Conservation (phyloP, 2,797 vertebrate genomes). For the Neostethus bicornis region DNA sequence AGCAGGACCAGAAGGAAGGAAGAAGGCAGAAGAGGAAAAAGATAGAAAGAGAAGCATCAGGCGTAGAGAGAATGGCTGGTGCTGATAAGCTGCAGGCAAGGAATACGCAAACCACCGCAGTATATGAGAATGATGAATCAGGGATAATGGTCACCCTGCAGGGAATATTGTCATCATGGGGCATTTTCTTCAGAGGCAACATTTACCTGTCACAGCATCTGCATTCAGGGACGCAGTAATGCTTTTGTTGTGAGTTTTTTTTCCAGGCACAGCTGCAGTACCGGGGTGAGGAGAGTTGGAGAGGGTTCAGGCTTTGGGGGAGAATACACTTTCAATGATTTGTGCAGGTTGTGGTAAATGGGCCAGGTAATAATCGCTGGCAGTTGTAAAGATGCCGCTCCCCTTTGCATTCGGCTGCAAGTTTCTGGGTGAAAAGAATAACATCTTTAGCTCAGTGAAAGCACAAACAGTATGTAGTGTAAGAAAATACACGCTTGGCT, state of each 20-base stretch:
- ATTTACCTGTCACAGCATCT: constrained; percentile 79
- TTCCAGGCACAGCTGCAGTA: constrained; percentile 44
- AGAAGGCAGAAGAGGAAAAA: constrained; percentile 22
- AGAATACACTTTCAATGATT: constrained; percentile 79
- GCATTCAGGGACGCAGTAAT: constrained; percentile 62
- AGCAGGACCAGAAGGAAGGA: constrained; percentile 59
- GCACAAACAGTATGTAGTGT: background rate
- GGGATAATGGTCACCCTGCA: constrained; percentile 76
- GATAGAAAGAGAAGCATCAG: constrained; percentile 50
- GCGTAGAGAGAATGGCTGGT: constrained; percentile 60
- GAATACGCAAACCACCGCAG: constrained; percentile 72
- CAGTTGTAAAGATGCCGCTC: constrained; percentile 81
- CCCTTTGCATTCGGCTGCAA: constrained; percentile 21
- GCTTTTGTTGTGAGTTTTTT: constrained; percentile 69
- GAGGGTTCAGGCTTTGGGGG: constrained; percentile 38
- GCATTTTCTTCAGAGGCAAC: constrained; percentile 78
- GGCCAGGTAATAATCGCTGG: constrained; percentile 87
- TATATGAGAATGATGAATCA: constrained; percentile 81
- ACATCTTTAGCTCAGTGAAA: background rate
- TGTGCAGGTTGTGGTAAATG: constrained; percentile 93
- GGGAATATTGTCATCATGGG: constrained; percentile 78
- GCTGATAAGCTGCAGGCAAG: constrained; percentile 78
- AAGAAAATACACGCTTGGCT: background rate
- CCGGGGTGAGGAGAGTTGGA: constrained; percentile 41
- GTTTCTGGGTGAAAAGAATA: background rate